These are phyloP conservation scores for Cyprinus carpio DNA, from an alignment of 2,113 vertebrate species.

Conservation along the genomic window DNA sequence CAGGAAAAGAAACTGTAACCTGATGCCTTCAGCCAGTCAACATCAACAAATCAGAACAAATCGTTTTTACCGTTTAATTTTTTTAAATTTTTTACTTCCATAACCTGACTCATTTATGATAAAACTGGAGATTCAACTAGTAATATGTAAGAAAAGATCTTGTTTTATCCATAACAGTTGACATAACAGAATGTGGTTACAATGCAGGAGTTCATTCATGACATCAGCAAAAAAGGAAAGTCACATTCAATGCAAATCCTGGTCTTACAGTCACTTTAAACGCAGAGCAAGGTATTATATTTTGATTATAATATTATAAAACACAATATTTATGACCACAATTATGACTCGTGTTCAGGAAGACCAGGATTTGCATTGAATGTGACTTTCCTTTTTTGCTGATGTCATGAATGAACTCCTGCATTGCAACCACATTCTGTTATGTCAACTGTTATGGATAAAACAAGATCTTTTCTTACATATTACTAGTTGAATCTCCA, in stretches of 20 bases:
- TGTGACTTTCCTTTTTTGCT: neutral
- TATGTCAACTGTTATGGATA: neutral
- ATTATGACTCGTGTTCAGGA: too few species aligned
- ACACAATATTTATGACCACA: too few species aligned
- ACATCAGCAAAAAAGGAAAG: neutral
- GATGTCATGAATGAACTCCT: neutral
- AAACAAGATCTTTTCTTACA: neutral
- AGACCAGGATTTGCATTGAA: too few species aligned
- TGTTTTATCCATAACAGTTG: neutral
- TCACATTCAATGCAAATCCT: neutral
- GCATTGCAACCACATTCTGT: neutral
- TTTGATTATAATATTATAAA: too few species aligned
- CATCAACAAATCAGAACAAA: too few species aligned
- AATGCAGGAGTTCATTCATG: neutral
- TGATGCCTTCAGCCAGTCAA: too few species aligned
- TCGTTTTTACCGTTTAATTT: too few species aligned
- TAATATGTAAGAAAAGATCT: neutral
- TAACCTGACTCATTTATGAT: neutral
- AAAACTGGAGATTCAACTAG: neutral
- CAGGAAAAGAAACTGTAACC: neutral
- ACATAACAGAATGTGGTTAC: neutral
- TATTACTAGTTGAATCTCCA: neutral
- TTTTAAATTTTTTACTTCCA: neutral
- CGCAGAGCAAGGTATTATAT: too few species aligned
- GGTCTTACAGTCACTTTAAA: neutral